Base-by-base conservation (phyloP, 2,113 vertebrate species). In the Sander vitreus region DNA sequence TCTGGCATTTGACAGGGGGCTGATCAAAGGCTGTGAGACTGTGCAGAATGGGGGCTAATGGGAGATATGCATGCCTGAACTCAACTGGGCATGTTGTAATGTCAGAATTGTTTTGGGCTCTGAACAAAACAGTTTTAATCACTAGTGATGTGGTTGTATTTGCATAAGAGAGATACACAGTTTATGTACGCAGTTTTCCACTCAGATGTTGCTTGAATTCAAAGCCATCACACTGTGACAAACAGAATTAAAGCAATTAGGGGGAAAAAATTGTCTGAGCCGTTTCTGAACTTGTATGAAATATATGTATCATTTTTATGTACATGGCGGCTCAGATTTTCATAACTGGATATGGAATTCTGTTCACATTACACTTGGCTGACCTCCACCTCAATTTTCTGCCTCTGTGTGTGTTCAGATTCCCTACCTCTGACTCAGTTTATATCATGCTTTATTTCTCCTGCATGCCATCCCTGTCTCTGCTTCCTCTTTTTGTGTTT, bases 1-100 rank as follows among this genome's bases (percentile, higher is more conserved):
- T 60, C 69, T 81, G 85, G 70, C 84, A 85, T 91, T 90, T 72
- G 84, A 88, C 80, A 73, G 83, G 47, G 83, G 76, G 76, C 68
- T 90, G 85, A 92, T 92, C 78, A 92, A 91, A 92, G 85, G 57
- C 80, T 59, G 81, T 39, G 23, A 69, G 69, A 78, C 77, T 69
- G 36, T 55, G 72, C 64, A 51, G 70, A 71, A 55, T 53, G 76
- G 69, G 74, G 70, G 33, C 80, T 84, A 73, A 85, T 82, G 85
- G 68, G 77, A 73, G 70, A 63, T 45, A 50, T 68, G 83, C 76
- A 79, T 86, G 79, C 73, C 76, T 82, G 72, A 73, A 73, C 80
- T 64, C 45, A 63, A 79, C 67, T 50, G 73, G 58, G 76, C 70
- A 83, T 87, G 73, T 59, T 59, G 85, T 51, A 69, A 70, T 72